Evolutionary conservation across 2,797 vertebrate species (phyloP).

Genomic region (Chromobotia macracanthus): DNA sequence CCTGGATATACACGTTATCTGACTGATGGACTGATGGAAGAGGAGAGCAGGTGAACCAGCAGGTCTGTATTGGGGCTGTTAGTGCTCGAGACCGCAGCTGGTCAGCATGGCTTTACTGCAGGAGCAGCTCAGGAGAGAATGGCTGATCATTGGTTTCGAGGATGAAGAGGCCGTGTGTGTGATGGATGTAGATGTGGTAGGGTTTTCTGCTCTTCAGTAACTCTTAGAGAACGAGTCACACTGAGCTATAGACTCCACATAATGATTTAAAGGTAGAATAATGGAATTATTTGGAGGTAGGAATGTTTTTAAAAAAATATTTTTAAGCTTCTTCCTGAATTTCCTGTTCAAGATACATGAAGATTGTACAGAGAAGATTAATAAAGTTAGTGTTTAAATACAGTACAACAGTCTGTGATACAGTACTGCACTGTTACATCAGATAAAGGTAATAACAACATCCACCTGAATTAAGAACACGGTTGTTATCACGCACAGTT

Average conservation of each 20-base stretch:
- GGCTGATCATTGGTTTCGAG: constrained; percentile 75
- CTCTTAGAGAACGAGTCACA: background rate
- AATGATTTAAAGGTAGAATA: background rate
- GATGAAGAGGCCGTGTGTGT: constrained; percentile 73
- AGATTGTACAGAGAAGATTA: background rate
- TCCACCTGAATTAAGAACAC: constrained; percentile 27
- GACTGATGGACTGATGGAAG: constrained; percentile 59
- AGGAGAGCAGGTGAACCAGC: constrained; percentile 11
- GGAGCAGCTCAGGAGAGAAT: constrained; percentile 55
- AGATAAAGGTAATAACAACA: constrained; percentile 2
- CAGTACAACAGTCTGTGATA: background rate
- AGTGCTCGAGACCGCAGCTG: constrained; percentile 33
- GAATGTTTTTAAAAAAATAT: background rate
- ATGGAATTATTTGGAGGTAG: background rate
- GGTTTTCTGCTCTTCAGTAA: constrained; percentile 47
- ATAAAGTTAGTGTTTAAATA: background rate
- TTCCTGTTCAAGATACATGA: background rate
- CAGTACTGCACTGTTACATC: constrained; percentile 19
- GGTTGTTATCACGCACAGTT: constrained; percentile 13
- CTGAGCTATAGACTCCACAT: background rate
- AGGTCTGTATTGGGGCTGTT: background rate
- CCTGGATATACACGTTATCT: constrained; percentile 34
- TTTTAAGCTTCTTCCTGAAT: background rate
- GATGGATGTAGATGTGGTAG: constrained; percentile 79
- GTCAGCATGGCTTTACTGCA: constrained; percentile 71